Percentiles rank a stretch among this genome's conserved stretches.
phyloP scores from a whole-genome alignment of 2,113 vertebrate genomes.

The Columbina picui region DNA sequence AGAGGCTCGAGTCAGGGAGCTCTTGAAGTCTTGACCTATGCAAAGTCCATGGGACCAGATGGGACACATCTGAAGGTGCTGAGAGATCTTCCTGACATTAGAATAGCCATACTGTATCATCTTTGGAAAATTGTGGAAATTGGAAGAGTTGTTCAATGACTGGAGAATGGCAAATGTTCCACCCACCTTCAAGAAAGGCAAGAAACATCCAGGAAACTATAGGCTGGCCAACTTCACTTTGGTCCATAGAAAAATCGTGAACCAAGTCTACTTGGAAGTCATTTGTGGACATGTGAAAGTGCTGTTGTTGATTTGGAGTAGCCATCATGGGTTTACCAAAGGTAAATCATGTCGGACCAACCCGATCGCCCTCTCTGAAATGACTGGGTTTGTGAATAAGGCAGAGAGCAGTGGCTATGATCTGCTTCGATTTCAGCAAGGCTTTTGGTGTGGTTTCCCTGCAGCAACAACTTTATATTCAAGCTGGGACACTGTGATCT shows the following conservation, averaged over 20 bases:
- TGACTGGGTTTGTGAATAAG: background rate
- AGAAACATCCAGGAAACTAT: background rate
- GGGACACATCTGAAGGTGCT: background rate
- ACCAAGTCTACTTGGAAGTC: background rate
- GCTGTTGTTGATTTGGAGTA: background rate
- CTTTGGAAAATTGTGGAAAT: background rate
- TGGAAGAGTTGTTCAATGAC: background rate
- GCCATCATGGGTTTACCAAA: background rate
- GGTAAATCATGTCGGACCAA: background rate
- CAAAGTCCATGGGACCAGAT: background rate
- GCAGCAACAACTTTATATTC: background rate
- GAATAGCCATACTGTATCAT: background rate
- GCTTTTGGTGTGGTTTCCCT: background rate
- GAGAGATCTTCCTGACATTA: background rate
- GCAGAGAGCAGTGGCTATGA: background rate
- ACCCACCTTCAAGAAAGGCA: background rate
- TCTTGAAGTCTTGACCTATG: background rate
- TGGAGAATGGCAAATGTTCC: background rate
- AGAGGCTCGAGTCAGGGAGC: background rate
- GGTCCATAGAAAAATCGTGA: background rate
- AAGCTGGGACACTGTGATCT: background rate
- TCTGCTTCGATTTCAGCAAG: background rate
- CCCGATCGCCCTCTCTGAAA: background rate
- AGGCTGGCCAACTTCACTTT: background rate
- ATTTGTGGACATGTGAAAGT: background rate